Evolutionary conservation across 2,888 invertebrate species (phyloP), one percentile per base, ranked within the genome.

Genomic region (Polydrusus tereticollis): DNA sequence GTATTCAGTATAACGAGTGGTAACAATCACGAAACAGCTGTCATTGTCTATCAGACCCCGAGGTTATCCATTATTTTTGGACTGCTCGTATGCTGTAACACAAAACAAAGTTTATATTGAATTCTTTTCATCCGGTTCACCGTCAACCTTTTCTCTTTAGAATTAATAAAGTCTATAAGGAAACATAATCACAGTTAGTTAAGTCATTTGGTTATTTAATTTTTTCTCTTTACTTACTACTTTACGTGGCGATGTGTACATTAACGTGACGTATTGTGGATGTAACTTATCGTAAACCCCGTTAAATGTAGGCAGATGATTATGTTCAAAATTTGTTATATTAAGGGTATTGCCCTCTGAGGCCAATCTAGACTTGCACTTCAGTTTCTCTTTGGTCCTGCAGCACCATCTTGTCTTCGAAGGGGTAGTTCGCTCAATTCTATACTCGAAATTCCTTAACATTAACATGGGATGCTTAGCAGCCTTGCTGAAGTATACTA

Each of bases 391-490:
- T 73, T 77, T 77, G 50, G 70, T 69, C n/a, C 65, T 64, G 43
- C 79, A 79, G 10, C 66, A 72, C 79, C 79, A 78, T 50, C 68
- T 74, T 47, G 68, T 76, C 57, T 60, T 64, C 3, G 43, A 58
- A 1, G 65, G 63, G 8, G 66, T 66, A 5, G 55, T 68, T 23
- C 75, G 68, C 63, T 77, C 77, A 36, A 75, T 70, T 20, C 73
- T 70, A 55, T 71, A 77, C 29, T 76, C 75, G 33, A 62, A 76
- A 23, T 73, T 72, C 12, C 76, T 50, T n/a, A 67, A 62, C 18
- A 79, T 63, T 74, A 79, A 52, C 36, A 76, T 75, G 2, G 79
- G 78, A 38, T 76, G 67, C 50, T 77, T 78, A 14, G 67, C 65
- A 18, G 76, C 78, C 55, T 67, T 69, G 58, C 70, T 73, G 66